These are phyloP conservation scores for Toxonevra muliebris DNA, from an alignment of 2,888 invertebrate species.

Conservation along the genomic window DNA sequence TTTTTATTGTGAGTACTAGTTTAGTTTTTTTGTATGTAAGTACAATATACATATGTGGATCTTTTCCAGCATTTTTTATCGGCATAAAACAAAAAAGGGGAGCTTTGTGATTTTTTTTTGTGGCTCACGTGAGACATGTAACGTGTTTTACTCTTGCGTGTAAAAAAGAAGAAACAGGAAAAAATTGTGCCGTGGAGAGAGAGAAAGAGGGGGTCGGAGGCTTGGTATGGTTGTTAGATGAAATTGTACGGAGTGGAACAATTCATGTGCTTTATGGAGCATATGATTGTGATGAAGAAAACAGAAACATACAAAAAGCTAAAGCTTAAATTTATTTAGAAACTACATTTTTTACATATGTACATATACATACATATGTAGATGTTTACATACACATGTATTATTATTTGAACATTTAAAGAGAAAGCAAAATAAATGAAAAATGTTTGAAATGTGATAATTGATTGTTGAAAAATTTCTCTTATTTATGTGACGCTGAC, in stretches of 20 bases:
- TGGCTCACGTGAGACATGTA: slow-evolving; percentile 20
- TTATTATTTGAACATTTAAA: no score
- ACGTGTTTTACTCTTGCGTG: slow-evolving; percentile 21
- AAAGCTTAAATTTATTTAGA: no score
- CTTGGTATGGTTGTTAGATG: slow-evolving; percentile 9
- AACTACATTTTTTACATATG: no score
- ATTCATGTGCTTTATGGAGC: slow-evolving; percentile 37
- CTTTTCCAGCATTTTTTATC: not conserved
- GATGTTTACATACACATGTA: no score
- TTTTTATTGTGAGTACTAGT: not conserved
- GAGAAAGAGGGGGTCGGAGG: not conserved
- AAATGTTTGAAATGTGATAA: no score
- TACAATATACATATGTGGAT: slow-evolving; percentile 1
- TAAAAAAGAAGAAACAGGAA: slow-evolving; percentile 7
- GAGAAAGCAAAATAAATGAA: no score
- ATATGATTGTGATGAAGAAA: slow-evolving; percentile 30
- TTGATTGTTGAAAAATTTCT: no score
- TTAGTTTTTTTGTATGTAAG: not conserved
- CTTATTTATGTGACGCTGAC: no score
- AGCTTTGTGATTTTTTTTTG: slow-evolving; percentile 5
- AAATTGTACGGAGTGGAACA: slow-evolving; percentile 31
- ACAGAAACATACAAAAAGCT: not conserved
- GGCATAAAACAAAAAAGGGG: not conserved
- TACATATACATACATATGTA: no score
- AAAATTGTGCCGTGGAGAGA: not conserved